Percentiles rank a stretch among this genome's conserved stretches.
phyloP scores from a whole-genome alignment of 2,113 vertebrate species.

The Aspiorhynchus laticeps region DNA sequence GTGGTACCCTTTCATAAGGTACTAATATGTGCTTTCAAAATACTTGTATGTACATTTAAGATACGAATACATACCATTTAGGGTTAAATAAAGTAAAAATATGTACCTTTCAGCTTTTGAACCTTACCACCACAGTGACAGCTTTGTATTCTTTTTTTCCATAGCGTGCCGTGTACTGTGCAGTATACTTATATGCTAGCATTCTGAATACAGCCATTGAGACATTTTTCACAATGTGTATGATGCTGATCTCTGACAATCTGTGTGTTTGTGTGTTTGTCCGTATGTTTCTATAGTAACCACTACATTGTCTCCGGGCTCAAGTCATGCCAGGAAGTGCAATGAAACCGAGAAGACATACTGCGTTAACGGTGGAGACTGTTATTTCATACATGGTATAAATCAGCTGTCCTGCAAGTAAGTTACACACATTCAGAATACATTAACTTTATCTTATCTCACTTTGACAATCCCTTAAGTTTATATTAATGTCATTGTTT shows the following conservation, averaged over 20 bases:
- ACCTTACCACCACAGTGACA: not conserved
- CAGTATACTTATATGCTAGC: not conserved
- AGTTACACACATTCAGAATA: slow-evolving; percentile 71
- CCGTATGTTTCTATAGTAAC: slow-evolving; percentile 72
- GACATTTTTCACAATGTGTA: not conserved
- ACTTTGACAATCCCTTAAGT: not conserved
- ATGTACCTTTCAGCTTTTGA: not conserved
- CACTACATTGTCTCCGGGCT: slow-evolving; percentile 89
- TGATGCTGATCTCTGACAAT: not conserved
- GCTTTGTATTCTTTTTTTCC: not conserved
- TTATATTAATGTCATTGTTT: not conserved
- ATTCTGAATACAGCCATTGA: not conserved
- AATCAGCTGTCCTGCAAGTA: slow-evolving; percentile 99
- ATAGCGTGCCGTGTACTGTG: not conserved
- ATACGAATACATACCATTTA: not conserved
- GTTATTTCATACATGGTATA: slow-evolving; percentile 98
- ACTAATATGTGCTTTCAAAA: too few species aligned
- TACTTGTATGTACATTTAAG: not conserved
- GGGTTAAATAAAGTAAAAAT: not conserved
- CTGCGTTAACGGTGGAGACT: slow-evolving; percentile 95
- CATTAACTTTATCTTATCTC: not conserved
- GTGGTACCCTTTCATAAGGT: not conserved
- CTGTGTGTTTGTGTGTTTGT: slow-evolving; percentile 29
- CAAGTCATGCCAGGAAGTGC: slow-evolving; percentile 91
- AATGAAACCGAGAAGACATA: slow-evolving; percentile 95